These are phyloP conservation scores for Colinus virginianus DNA, from an alignment of 2,113 vertebrate species.

Conservation along the genomic window DNA sequence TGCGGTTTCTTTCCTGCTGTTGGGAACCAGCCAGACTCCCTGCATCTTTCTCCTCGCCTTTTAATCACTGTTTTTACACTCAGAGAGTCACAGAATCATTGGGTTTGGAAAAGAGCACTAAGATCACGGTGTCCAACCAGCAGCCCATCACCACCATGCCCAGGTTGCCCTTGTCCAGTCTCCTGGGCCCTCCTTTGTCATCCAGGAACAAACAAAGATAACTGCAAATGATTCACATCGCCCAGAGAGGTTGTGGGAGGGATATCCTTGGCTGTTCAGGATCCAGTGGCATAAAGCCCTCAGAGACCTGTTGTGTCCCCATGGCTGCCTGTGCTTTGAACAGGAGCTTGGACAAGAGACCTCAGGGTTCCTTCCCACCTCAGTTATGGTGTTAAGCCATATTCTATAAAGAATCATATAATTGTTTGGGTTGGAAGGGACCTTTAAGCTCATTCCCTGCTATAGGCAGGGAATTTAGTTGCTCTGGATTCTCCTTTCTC, in stretches of 20 bases:
- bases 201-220: neutral
- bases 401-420: neutral
- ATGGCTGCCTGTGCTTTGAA: neutral
- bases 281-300: neutral
- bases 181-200: neutral
- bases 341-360: neutral
- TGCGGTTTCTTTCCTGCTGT: neutral
- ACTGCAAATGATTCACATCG: rapidly evolving
- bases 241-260: neutral
- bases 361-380: neutral
- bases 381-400: neutral
- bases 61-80: neutral
- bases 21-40: neutral
- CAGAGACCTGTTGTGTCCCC: neutral
- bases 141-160: too few species aligned
- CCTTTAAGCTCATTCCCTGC: too few species aligned
- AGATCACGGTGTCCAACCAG: too few species aligned
- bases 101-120: too few species aligned
- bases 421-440: too few species aligned
- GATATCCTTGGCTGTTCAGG: neutral
- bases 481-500: neutral
- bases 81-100: too few species aligned
- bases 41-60: neutral
- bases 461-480: too few species aligned
- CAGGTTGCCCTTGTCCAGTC: neutral